These are phyloP conservation scores for Cloeon dipterum DNA, from an alignment of 2,888 invertebrate species.

Conservation along the genomic window DNA sequence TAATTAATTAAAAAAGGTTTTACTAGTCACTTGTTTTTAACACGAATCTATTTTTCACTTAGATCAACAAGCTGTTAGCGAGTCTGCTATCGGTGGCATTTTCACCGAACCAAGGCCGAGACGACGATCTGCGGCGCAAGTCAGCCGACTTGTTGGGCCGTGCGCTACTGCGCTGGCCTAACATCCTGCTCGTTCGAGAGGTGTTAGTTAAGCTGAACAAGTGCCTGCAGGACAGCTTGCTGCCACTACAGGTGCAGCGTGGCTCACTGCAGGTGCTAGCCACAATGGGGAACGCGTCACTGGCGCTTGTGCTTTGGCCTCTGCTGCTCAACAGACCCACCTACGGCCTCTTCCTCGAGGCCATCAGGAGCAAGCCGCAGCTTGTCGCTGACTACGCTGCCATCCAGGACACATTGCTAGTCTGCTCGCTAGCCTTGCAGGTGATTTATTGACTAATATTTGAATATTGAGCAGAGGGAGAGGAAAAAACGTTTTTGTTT, in stretches of 20 bases:
- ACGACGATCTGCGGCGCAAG: too few species aligned
- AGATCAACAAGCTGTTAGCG: too few species aligned
- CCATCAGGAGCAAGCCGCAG: not conserved
- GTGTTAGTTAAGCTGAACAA: conserved; percentile 7
- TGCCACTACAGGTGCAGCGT: conserved; percentile 6
- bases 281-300: conserved; percentile 6
- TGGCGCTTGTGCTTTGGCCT: conserved; percentile 8
- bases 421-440: too few species aligned
- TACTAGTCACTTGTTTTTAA: too few species aligned
- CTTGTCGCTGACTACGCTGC: not conserved
- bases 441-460: too few species aligned
- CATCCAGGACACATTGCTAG: conserved; percentile 3
- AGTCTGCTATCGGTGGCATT: too few species aligned
- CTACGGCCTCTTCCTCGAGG: conserved; percentile 3
- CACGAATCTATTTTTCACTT: too few species aligned
- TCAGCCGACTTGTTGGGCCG: too few species aligned
- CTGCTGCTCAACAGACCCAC: conserved; percentile 2
- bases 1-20: too few species aligned
- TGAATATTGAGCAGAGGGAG: too few species aligned
- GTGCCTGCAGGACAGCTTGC: conserved; percentile 5
- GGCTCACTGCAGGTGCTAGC: conserved; percentile 6
- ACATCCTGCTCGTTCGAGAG: conserved; percentile 2
- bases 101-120: too few species aligned
- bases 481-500: too few species aligned
- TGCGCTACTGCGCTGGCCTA: conserved; percentile 3